Percentiles rank a stretch among this genome's conserved stretches.
phyloP scores from a whole-genome alignment of 2,888 invertebrate genomes.

The Branchinecta sandiegonensis region DNA sequence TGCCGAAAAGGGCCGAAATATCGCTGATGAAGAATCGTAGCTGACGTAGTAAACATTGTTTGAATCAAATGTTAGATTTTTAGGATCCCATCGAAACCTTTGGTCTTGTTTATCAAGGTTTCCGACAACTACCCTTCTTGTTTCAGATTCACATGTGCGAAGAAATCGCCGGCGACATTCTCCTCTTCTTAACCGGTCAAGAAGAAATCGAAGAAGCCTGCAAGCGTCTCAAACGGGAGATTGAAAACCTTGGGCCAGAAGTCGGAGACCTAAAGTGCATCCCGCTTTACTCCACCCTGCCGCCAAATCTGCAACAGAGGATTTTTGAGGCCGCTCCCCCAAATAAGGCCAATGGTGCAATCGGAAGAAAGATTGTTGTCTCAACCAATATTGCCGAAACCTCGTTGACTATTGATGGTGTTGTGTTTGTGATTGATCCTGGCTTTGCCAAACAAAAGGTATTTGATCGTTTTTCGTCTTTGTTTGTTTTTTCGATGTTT shows the following conservation, averaged over 20 bases:
- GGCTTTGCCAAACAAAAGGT: constrained; percentile 99
- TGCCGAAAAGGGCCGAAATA: too few relatives aligned
- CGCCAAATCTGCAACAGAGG: constrained; percentile 88
- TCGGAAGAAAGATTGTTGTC: constrained; percentile 80
- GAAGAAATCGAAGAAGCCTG: constrained; percentile 98
- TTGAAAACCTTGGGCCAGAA: constrained; percentile 89
- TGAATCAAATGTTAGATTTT: too few relatives aligned
- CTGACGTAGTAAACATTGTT: too few relatives aligned
- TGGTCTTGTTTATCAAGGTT: too few relatives aligned
- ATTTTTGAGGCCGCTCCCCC: constrained; percentile 97
- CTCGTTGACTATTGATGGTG: constrained; percentile 95
- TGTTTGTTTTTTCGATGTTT: not conserved
- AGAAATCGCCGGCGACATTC: constrained; percentile 75
- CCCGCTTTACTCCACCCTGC: constrained; percentile 93
- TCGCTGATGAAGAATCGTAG: too few relatives aligned
- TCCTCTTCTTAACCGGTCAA: constrained; percentile 72
- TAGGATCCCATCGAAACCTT: too few relatives aligned
- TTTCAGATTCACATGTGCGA: constrained; percentile 78
- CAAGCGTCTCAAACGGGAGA: constrained; percentile 87
- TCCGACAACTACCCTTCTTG: too few relatives aligned
- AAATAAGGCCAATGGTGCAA: constrained; percentile 60
- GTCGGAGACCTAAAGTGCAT: constrained; percentile 96
- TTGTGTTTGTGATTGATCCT: constrained; percentile 98
- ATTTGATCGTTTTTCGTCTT: constrained; percentile 19
- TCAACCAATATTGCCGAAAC: constrained; percentile 99